phyloP scores from a whole-genome alignment of 2,797 vertebrate species.

The Ctenopoma multispine region DNA sequence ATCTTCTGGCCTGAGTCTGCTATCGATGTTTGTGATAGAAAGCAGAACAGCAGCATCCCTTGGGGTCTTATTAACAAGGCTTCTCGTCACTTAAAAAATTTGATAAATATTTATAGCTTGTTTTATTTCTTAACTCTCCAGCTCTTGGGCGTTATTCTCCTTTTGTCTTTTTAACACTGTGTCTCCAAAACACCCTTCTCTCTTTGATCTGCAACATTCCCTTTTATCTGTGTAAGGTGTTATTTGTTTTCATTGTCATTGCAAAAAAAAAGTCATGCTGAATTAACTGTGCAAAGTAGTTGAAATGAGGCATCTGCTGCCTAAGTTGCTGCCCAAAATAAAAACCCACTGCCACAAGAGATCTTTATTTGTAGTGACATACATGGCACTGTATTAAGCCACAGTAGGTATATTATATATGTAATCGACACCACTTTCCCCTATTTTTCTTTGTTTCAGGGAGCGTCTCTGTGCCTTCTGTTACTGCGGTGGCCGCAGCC shows the following conservation, averaged over 20 bases:
- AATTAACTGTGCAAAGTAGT: too few species aligned
- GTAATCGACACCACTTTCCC: conserved; percentile 66
- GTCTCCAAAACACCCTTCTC: conserved; percentile 8
- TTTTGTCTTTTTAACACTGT: conserved; percentile 2
- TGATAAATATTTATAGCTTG: conserved; percentile 59
- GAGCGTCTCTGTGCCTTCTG: conserved; percentile 97
- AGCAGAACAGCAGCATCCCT: conserved; percentile 56
- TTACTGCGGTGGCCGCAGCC: conserved; percentile 95
- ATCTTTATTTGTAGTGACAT: conserved; percentile 70
- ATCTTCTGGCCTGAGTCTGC: conserved; percentile 65
- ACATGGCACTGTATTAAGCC: conserved; percentile 62
- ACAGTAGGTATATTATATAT: conserved; percentile 66
- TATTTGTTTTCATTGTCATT: neutral
- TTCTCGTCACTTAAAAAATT: conserved; percentile 39
- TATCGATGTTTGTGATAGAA: conserved; percentile 71
- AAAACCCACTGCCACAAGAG: conserved; percentile 35
- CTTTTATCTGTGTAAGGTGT: neutral
- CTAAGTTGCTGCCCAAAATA: conserved; percentile 21
- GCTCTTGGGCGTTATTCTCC: conserved; percentile 1
- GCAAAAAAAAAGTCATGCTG: neutral
- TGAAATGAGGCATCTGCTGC: neutral
- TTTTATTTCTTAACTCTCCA: conserved; percentile 36
- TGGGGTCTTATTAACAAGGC: conserved; percentile 70
- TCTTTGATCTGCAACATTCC: conserved; percentile 1
- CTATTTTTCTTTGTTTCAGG: conserved; percentile 70